Conservation (phyloP, 2,888 invertebrate genomes). For the Hololepta plana region DNA sequence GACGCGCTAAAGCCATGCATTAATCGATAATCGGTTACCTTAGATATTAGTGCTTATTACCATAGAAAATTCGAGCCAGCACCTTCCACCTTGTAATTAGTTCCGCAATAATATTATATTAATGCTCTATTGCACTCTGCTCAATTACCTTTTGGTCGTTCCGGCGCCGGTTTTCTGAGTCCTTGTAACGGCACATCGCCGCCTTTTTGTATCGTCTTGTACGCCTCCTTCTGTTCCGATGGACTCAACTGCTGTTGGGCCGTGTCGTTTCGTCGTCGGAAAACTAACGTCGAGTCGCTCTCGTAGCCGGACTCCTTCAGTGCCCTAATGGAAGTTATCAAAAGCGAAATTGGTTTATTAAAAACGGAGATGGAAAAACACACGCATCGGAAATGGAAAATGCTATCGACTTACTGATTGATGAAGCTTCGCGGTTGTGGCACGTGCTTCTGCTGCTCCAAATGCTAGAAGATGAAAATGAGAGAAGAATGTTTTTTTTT, state of each 20-base stretch:
- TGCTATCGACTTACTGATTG: slow-evolving; percentile 46
- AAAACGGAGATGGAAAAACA: not conserved
- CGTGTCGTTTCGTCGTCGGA: slow-evolving; percentile 54
- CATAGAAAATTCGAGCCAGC: no score
- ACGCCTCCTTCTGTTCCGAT: slow-evolving; percentile 67
- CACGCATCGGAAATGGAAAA: not conserved
- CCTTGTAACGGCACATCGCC: slow-evolving; percentile 90
- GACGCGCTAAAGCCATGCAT: no score
- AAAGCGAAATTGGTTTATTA: not conserved
- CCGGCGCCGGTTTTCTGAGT: slow-evolving; percentile 77
- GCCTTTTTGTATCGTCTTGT: slow-evolving; percentile 78
- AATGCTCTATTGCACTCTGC: slow-evolving; percentile 2
- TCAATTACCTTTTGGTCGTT: slow-evolving; percentile 53
- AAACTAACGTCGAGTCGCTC: slow-evolving; percentile 76
- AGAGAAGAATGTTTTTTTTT: no score
- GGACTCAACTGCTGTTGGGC: slow-evolving; percentile 51
- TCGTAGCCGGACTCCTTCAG: slow-evolving; percentile 82
- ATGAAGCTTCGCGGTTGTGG: slow-evolving; percentile 58
- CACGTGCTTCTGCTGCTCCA: slow-evolving; percentile 51
- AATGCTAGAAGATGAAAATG: slow-evolving; percentile 33
- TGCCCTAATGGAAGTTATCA: slow-evolving; percentile 33
- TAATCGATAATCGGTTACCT: no score
- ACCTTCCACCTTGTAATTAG: no score
- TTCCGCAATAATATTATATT: not conserved
- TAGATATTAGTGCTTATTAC: no score